Evolutionary conservation across 2,797 vertebrate genomes (phyloP).

Genomic region (Capromys pilorides): DNA sequence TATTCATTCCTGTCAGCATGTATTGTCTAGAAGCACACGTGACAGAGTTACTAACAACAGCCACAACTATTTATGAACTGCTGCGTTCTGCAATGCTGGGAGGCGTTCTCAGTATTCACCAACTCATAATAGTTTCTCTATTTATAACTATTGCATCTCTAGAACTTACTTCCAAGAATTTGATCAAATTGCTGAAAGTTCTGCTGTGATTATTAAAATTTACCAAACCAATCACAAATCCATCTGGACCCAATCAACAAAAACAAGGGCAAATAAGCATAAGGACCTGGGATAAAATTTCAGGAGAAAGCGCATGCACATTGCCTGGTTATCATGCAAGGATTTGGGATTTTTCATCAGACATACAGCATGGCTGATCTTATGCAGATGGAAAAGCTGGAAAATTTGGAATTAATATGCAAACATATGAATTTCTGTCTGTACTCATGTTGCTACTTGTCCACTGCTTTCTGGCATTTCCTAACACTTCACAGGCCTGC

Average conservation of each 20-base stretch:
- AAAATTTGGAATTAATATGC: neutral
- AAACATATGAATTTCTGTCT: constrained; percentile 37
- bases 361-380: neutral
- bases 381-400: constrained; percentile 17
- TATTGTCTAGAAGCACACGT: neutral
- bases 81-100: neutral
- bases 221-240: constrained; percentile 30
- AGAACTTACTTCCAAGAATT: constrained; percentile 47
- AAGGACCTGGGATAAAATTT: constrained; percentile 49
- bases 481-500: neutral
- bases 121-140: neutral
- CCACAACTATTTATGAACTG: neutral
- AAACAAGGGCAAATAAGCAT: neutral
- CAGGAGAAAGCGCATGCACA: neutral
- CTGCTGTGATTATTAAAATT: constrained; percentile 41
- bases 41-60: neutral
- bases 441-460: neutral
- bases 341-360: neutral
- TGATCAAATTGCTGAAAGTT: constrained; percentile 26
- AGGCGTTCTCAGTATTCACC: neutral
- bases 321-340: neutral
- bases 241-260: neutral
- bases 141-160: neutral
- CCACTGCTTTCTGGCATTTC: neutral
- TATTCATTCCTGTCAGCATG: neutral